Conservation (phyloP, 2,888 invertebrate species). For the Biston stratarius region DNA sequence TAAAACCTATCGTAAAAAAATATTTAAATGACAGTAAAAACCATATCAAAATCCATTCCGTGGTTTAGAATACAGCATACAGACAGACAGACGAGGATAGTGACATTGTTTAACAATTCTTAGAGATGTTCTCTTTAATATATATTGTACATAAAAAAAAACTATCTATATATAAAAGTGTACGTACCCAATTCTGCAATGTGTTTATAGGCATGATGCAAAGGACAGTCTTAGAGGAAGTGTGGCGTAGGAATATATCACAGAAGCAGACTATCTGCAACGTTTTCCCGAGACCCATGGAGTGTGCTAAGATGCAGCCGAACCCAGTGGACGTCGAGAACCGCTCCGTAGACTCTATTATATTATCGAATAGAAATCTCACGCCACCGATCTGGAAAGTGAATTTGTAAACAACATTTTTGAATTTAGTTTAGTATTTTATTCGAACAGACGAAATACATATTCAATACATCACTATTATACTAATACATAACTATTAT, state of each 20-base stretch:
- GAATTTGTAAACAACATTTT: neutral
- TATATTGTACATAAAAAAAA: no score
- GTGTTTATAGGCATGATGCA: slow-evolving; percentile 99
- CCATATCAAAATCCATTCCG: no score
- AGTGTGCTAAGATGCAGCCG: slow-evolving; percentile 99
- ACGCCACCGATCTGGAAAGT: slow-evolving; percentile 93
- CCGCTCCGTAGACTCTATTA: slow-evolving; percentile 96
- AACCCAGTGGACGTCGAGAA: slow-evolving; percentile 96
- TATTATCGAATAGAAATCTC: slow-evolving; percentile 98
- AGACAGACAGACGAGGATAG: no score
- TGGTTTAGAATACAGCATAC: no score
- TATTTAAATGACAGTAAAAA: no score
- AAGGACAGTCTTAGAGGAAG: slow-evolving; percentile 94
- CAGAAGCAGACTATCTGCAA: slow-evolving; percentile 98
- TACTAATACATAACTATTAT: no score
- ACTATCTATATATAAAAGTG: no score
- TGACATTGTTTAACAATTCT: no score
- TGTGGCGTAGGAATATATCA: slow-evolving; percentile 97
- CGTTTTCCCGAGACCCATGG: slow-evolving; percentile 99
- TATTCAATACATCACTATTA: no score
- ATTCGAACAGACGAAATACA: no score
- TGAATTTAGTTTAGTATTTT: neutral
- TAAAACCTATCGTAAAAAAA: no score
- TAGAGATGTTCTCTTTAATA: no score
- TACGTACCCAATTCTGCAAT: slow-evolving; percentile 95